phyloP scores from a whole-genome alignment of 2,113 vertebrate genomes.

The Phaethon lepturus region DNA sequence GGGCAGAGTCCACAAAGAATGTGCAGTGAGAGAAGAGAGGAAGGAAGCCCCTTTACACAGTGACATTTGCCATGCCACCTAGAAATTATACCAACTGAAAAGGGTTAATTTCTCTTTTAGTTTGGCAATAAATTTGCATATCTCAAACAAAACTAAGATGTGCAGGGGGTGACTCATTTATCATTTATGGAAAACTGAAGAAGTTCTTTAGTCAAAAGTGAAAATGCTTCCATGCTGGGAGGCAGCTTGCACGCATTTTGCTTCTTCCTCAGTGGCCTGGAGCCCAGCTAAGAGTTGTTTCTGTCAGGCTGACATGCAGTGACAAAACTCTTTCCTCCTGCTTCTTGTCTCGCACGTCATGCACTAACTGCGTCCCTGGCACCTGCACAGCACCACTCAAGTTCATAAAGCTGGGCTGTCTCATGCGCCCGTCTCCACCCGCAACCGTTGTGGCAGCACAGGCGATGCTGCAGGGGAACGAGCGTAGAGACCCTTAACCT shows the following conservation, averaged over 20 bases:
- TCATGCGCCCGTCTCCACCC: fast-evolving
- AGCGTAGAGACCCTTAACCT: background rate
- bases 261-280: background rate
- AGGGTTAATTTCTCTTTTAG: background rate
- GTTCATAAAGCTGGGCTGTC: background rate
- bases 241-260: background rate
- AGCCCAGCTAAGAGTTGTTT: background rate
- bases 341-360: background rate
- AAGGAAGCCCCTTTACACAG: background rate
- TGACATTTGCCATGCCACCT: background rate
- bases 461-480: fast-evolving
- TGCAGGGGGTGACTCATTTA: background rate
- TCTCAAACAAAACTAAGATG: background rate
- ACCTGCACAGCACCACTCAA: background rate
- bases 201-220: background rate
- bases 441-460: background rate
- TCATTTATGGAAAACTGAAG: background rate
- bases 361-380: background rate
- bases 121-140: background rate
- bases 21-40: background rate
- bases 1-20: background rate
- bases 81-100: background rate
- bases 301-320: background rate
- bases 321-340: background rate
- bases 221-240: background rate